Percentiles rank a stretch among this genome's conserved stretches.
Evolutionary conservation across 2,113 vertebrate species (phyloP).

Genomic region (Ardeotis arabs): DNA sequence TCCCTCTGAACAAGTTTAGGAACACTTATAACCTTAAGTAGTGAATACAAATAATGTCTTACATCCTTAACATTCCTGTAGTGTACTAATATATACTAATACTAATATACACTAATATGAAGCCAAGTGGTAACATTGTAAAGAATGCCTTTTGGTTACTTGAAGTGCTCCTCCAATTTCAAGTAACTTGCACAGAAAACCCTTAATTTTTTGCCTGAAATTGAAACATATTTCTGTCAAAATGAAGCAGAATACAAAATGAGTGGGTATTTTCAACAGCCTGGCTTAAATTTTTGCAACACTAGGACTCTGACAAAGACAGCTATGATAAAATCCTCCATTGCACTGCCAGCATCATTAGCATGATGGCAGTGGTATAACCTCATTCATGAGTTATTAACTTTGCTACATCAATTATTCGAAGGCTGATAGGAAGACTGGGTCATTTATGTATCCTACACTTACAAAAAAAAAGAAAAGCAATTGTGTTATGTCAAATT

Average conservation of each 20-base stretch:
- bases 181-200: not conserved
- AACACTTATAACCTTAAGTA: not conserved
- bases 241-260: not conserved
- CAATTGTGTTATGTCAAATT: conserved; percentile 22
- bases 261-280: not conserved
- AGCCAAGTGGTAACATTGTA: not conserved
- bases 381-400: conserved; percentile 46
- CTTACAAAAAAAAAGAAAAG: not conserved
- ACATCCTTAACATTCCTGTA: not conserved
- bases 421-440: conserved; percentile 30
- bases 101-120: not conserved
- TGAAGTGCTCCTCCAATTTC: not conserved
- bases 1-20: not conserved
- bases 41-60: not conserved
- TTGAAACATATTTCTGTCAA: not conserved
- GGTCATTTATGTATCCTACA: not conserved
- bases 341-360: not conserved
- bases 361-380: conserved; percentile 1
- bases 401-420: conserved; percentile 46
- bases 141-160: not conserved
- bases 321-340: not conserved
- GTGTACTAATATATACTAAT: not conserved
- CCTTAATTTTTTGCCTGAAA: not conserved
- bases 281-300: not conserved
- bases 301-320: not conserved